A percentile compares a stretch with the other conserved stretches of the same genome.
Conservation (phyloP, 2,888 invertebrate genomes). For the Diploptera punctata region DNA sequence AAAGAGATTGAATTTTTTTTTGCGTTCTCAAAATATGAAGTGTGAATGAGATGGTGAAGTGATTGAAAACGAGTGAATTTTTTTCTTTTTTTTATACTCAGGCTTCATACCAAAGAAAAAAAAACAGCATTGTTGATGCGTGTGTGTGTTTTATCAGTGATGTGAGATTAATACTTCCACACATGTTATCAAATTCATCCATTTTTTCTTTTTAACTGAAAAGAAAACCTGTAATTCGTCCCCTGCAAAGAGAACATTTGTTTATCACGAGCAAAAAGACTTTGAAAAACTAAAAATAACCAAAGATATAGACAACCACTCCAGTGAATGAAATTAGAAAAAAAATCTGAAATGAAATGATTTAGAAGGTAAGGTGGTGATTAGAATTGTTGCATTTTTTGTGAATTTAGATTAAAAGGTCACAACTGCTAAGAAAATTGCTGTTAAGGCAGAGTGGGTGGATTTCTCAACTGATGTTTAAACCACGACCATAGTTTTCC, state of each 20-base stretch:
- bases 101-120: conserved; percentile 39
- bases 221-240: conserved; percentile 9
- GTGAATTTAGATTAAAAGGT: no score
- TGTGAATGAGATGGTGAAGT: conserved; percentile 20
- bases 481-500: no score
- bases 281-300: no score
- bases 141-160: conserved; percentile 17
- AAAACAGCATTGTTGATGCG: conserved; percentile 8
- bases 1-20: conserved; percentile 14
- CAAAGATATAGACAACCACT: neutral
- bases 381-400: no score
- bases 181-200: neutral
- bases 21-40: conserved; percentile 7
- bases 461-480: no score
- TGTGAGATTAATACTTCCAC: neutral
- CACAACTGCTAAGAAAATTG: no score
- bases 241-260: neutral
- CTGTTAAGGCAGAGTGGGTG: no score
- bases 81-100: conserved; percentile 34
- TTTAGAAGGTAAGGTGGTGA: no score
- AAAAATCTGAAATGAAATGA: no score
- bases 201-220: neutral
- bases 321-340: neutral
- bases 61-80: conserved; percentile 8
- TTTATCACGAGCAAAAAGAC: neutral